Base-by-base conservation (phyloP, 1,140 invertebrate genomes). In the Calliopsis andreniformis region DNA sequence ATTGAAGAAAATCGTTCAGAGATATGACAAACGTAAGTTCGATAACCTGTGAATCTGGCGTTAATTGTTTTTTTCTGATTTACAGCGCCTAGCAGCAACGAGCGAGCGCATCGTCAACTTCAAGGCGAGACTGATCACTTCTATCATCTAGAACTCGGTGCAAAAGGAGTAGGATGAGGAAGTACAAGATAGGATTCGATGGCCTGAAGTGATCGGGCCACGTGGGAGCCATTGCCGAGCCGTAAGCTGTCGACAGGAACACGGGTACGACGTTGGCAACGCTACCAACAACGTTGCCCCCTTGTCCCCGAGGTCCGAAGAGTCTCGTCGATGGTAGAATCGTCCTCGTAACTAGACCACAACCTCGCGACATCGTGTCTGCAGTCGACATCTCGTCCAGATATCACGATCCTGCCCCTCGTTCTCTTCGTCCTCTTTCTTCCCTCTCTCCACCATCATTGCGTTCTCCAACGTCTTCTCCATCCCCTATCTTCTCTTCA, bases 71-170 rank as follows among this genome's bases (percentile, higher is more conserved):
- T 25, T 0, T 23, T 53, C 5, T 0, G 14, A 64, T 86, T 93
- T 93, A 8, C 92, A 96, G 94, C 95, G 96, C 87, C 93, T 97
- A 87, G 96, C 96, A 53, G 96, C 96, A 88, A 97, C 96, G 83
- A 97, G 96, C 89, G 96, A 97, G 91, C 94, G 96, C 90, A 95
- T 97, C 92, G 96, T 97, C 86, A 97, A 97, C 94, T 97, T 97
- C 95, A 97, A 97, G 93, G 96, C 96, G 86, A 94, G 96, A 94
- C 93, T 97, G 80, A 96, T 97, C 91, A 97, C 96, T 87, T 96
- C 96, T 72, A 95, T 97, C 90, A 97, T 97, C 90, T 97, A 96
- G 78, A 84, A 70, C 1, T 63, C 35, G 55, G 25, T 25, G 18
- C 55, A 69, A 77, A 35, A 82, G 47, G 30, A 72, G 30, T 55